Conservation (phyloP, 2,888 invertebrate species). For the Drosophila pseudotakahashii region DNA sequence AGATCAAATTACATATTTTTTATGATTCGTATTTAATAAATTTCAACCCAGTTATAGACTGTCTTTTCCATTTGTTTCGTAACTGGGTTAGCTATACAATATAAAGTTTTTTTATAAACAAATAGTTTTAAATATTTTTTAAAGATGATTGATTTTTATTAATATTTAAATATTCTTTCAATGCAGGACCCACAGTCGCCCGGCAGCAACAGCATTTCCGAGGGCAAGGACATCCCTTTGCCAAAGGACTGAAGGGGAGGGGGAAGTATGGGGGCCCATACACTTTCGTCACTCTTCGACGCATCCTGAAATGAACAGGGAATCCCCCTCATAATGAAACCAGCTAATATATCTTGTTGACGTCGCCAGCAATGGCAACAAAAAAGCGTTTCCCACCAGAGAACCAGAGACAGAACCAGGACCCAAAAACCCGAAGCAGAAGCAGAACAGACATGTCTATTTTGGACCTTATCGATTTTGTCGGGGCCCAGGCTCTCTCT, state of each 20-base stretch:
- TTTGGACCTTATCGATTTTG: constrained; percentile 71
- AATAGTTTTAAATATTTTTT: too few species aligned
- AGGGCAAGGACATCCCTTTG: constrained; percentile 41
- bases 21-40: too few species aligned
- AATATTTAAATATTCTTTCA: too few species aligned
- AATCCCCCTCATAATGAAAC: constrained; percentile 69
- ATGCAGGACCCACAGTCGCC: constrained; percentile 25
- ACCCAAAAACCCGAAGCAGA: constrained; percentile 15
- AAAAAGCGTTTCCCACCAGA: constrained; percentile 40
- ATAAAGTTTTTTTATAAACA: too few species aligned
- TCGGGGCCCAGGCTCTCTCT: constrained; percentile 44
- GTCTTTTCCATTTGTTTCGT: too few species aligned
- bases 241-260: constrained; percentile 2
- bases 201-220: constrained; percentile 11
- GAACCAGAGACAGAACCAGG: constrained; percentile 13
- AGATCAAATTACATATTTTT: too few species aligned
- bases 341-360: constrained; percentile 72
- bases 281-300: constrained; percentile 49
- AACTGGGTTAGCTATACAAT: too few species aligned
- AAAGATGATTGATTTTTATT: too few species aligned
- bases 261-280: not conserved
- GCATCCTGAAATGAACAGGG: constrained; percentile 54
- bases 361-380: constrained; percentile 54
- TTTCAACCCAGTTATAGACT: too few species aligned
- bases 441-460: constrained; percentile 73